phyloP scores from a whole-genome alignment of 2,113 vertebrate species.

The Piaya cayana region DNA sequence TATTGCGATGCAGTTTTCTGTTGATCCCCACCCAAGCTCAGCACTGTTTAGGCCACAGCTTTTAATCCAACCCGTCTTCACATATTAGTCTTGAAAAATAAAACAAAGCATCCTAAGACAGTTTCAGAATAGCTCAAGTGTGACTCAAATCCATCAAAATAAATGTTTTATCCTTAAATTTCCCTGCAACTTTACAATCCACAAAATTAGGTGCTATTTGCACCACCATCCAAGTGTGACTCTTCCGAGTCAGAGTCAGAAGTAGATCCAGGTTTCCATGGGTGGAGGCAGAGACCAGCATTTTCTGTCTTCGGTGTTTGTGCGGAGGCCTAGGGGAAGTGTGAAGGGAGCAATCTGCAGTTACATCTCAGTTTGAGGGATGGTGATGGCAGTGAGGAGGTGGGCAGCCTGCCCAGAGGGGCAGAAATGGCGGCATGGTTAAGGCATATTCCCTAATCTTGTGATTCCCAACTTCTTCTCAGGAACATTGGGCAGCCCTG shows the following conservation, averaged over 20 bases:
- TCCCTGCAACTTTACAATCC: neutral
- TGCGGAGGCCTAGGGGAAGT: neutral
- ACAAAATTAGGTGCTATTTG: slow-evolving; percentile 40
- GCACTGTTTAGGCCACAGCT: neutral
- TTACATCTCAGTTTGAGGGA: neutral
- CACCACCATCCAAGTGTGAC: neutral
- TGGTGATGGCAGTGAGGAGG: neutral
- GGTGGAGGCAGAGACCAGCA: neutral
- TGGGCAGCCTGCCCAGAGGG: neutral
- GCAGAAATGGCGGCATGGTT: fast-evolving
- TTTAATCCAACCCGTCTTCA: neutral
- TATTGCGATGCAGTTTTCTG: neutral
- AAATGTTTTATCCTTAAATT: slow-evolving; percentile 4
- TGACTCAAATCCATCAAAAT: neutral
- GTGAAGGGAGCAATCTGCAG: neutral
- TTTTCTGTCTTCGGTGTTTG: neutral
- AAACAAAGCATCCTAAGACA: neutral
- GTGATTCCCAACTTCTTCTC: neutral
- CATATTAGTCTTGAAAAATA: slow-evolving; percentile 9
- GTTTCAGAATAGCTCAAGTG: neutral
- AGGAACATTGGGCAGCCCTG: neutral
- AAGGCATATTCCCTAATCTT: neutral
- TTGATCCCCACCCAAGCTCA: neutral
- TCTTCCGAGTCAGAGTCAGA: neutral
- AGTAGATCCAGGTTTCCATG: slow-evolving; percentile 46